A percentile compares a stretch with the other conserved stretches of the same genome.
Conservation (phyloP, 2,888 invertebrate genomes). For the Harpalus rubripes region DNA sequence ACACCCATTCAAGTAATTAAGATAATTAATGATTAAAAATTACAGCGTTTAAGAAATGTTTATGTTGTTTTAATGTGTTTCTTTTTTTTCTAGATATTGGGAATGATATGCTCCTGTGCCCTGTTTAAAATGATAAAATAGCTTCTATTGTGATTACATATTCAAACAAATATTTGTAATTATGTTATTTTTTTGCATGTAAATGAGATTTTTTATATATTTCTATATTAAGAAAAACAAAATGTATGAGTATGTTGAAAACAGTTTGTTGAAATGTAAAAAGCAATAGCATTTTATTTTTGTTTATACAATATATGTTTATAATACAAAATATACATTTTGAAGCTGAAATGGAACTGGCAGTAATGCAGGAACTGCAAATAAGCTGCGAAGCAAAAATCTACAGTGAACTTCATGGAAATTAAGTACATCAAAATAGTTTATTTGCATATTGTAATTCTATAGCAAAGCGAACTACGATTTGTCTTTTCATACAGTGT, state of each 20-base stretch:
- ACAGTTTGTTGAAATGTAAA: slow-evolving; percentile 41
- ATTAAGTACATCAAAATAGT: slow-evolving; percentile 16
- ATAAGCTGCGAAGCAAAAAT: slow-evolving; percentile 6
- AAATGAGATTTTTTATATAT: slow-evolving; percentile 17
- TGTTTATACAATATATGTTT: slow-evolving; percentile 50
- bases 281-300: slow-evolving; percentile 57
- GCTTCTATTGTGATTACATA: not conserved
- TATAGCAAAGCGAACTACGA: slow-evolving; percentile 17
- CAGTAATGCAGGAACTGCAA: slow-evolving; percentile 30
- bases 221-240: slow-evolving; percentile 8
- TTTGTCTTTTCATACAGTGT: not conserved
- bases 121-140: slow-evolving; percentile 88
- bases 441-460: slow-evolving; percentile 18
- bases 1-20: too few species aligned
- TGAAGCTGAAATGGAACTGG: slow-evolving; percentile 56
- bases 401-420: slow-evolving; percentile 34
- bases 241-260: slow-evolving; percentile 24
- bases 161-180: slow-evolving; percentile 12
- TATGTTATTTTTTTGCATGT: not conserved
- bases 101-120: slow-evolving; percentile 90
- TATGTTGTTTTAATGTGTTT: too few species aligned
- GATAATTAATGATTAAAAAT: too few species aligned
- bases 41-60: too few species aligned
- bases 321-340: slow-evolving; percentile 62
- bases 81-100: slow-evolving; percentile 85